phyloP scores from a whole-genome alignment of 2,888 invertebrate genomes.

The Disparrhopalites patrizii region DNA sequence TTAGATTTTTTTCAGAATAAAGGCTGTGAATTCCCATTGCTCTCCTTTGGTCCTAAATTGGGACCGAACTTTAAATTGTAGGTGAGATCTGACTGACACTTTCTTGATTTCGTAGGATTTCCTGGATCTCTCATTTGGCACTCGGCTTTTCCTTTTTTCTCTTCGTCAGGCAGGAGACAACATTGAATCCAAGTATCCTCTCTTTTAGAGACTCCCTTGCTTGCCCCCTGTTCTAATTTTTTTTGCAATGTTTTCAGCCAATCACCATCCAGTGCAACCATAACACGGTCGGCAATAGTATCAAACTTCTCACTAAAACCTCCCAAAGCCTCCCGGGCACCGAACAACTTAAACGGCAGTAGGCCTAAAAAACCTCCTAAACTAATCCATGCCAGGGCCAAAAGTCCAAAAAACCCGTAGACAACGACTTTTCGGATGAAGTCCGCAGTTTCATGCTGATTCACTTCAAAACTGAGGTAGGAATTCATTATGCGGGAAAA shows the following conservation, averaged over 20 bases:
- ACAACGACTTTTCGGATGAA: slow-evolving; percentile 33
- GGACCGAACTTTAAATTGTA: slow-evolving; percentile 46
- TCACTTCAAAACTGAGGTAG: slow-evolving; percentile 46
- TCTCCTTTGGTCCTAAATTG: too few species aligned
- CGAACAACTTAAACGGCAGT: slow-evolving; percentile 34
- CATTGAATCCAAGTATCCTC: slow-evolving; percentile 40
- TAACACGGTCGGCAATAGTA: slow-evolving; percentile 37
- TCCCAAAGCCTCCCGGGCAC: slow-evolving; percentile 1
- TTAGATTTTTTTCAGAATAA: too few species aligned
- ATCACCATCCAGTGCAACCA: slow-evolving; percentile 41
- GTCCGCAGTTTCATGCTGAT: slow-evolving; percentile 42
- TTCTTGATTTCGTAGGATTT: slow-evolving; percentile 28
- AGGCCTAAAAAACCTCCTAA: slow-evolving; percentile 36
- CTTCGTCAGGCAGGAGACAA: slow-evolving; percentile 40
- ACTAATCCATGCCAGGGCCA: slow-evolving; percentile 38
- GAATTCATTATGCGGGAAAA: slow-evolving; percentile 34
- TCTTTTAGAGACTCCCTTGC: slow-evolving; percentile 4
- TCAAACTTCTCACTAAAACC: slow-evolving; percentile 24
- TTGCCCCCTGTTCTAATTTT: slow-evolving; percentile 25
- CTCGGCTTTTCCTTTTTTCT: slow-evolving; percentile 41
- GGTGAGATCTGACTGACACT: slow-evolving; percentile 42
- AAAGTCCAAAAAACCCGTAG: slow-evolving; percentile 32
- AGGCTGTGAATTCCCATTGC: too few species aligned
- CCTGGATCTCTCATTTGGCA: slow-evolving; percentile 34
- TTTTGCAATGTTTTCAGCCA: slow-evolving; percentile 40